Evolutionary conservation across 2,888 invertebrate species (phyloP), one percentile per base, ranked within the genome.

Genomic region (Lepidocyrtoides sp.): DNA sequence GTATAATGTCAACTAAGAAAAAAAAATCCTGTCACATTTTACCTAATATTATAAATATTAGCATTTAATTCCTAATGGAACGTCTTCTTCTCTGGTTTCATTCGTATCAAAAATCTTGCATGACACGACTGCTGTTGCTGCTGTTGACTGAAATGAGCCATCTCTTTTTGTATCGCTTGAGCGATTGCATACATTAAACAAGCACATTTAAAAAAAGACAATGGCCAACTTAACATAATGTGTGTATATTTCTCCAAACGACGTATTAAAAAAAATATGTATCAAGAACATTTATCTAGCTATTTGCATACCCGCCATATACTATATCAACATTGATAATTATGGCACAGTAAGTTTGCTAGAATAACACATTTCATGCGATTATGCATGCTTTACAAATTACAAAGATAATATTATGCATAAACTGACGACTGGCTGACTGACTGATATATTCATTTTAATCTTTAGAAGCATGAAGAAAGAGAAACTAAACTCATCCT

Each of bases 131-230:
- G 77, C 32, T 26, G 32, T 41, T 36, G 32, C 79, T 79, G 79
- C 79, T 72, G 89, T 41, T 79, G 81, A 79, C 84, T 86, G 32
- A 85, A 91, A 81, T 81, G 81, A 91, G 81, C 69, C 84, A 85
- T 90, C 89, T 36, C n/a, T 86, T 82, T 72, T 77, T 57, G 81
- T 23, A 72, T 57, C 63, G 91, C 81, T 81, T 86, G 81, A 91
- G 86, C 72, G 85, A 91, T 91, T 81, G 69, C 86, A 86, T 85
- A 60, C 57, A 86, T 91, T 85, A 86, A 57, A 91, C 12, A 63
- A 32, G 44, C 51, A 83, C 77, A 89, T 83, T n/a, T 82, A 81
- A 85, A 90, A 17, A 72, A 84, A 90, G 57, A 85, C 91, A 90
- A 90, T 90, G 41, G 54, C 66, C 57, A 85, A 85, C 81, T 89